Conservation (phyloP, 2,797 vertebrate genomes). For the Sebastes trivittatus region DNA sequence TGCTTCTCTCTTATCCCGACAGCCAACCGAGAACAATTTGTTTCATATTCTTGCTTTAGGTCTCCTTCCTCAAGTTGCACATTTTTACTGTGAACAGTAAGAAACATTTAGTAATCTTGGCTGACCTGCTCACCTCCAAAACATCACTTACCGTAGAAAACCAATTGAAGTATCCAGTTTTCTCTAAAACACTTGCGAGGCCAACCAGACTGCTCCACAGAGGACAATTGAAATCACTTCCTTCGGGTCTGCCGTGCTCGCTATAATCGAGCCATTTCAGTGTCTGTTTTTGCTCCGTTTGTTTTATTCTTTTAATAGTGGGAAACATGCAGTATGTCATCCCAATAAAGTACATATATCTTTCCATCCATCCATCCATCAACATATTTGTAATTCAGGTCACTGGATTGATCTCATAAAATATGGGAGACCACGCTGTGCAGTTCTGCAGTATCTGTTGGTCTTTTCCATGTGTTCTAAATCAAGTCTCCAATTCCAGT, state of each 20-base stretch:
- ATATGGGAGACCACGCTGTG: constrained; percentile 1
- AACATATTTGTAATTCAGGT: too few species aligned
- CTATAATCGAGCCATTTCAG: neutral
- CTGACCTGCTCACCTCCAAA: neutral
- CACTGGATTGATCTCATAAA: neutral
- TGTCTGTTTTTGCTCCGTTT: neutral
- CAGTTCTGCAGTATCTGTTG: neutral
- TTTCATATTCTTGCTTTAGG: neutral
- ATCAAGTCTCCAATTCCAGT: neutral
- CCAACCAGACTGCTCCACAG: neutral
- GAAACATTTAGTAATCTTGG: neutral
- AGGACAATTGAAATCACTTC: neutral
- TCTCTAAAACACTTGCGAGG: neutral
- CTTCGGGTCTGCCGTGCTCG: neutral
- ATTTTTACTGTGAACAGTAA: neutral
- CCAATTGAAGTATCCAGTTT: neutral
- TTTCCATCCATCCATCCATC: too few species aligned
- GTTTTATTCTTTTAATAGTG: neutral
- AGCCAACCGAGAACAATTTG: neutral
- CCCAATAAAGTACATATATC: too few species aligned
- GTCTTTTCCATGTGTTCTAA: constrained; percentile 15
- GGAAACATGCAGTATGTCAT: neutral
- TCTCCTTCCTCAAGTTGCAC: neutral
- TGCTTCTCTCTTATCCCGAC: constrained; percentile 7
- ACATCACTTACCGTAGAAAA: neutral